Base-by-base conservation (phyloP, 1,140 invertebrate species). In the Leptestheria dahalacensis region DNA sequence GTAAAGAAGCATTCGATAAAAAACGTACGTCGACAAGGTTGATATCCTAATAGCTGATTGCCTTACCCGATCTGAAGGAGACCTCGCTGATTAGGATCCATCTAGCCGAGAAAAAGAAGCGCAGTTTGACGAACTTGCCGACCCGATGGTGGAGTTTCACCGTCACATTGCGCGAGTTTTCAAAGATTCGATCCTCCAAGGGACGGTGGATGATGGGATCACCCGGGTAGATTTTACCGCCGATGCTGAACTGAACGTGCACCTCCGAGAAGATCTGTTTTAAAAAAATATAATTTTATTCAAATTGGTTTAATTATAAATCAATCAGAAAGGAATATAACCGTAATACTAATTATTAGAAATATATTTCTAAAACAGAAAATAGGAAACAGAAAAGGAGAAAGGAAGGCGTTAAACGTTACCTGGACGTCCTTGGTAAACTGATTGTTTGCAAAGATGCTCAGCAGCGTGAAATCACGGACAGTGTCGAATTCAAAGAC, bases 61-160 rank as follows among this genome's bases (percentile, higher is more conserved):
- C 74, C 74, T 79, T 65, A 85, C 84, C 82, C 15, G 85, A 88
- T 65, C 86, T 82, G 66, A 88, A 89, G 4, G 80, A 81, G 50
- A 93, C 77, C 74, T 94, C 91, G 71, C 87, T 90, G 65, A 95
- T 80, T 71, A 95, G 82, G 62, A 95, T 87, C 89, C 89, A 94
- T 56, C 80, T 77, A 6, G 86, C 82, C 24, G 53, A 9, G 72
- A 93, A 94, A 65, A 79, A 79, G 11, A 93, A 73, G 65, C 84
- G 80, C 15, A 93, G 75, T 65, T 86, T 86, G 25, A 93, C 81
- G 73, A 83, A 90, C 67, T 80, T 78, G 3, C 86, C 90, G 25
- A 92, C 78, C 6, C 86, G 79, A 65, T 91, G 82, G 69, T 88
- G 83, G 15, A 93, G 77, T 65, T 86, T 85, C 65, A 94, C 86